A percentile compares a stretch with the other conserved stretches of the same genome.
phyloP scores from a whole-genome alignment of 2,113 vertebrate species.

The Oryctolagus cuniculus region DNA sequence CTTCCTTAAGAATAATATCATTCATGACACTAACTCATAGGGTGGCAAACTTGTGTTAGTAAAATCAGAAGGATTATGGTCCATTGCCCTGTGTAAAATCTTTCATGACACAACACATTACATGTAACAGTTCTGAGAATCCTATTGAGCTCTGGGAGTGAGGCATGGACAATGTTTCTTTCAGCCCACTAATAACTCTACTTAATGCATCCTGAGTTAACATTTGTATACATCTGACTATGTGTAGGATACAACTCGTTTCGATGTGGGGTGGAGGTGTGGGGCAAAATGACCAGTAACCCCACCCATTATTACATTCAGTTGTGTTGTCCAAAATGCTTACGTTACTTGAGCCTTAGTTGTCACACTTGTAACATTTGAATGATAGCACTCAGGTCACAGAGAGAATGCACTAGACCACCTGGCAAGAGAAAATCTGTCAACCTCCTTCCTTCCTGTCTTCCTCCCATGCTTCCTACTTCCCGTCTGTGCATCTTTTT shows the following conservation, averaged over 20 bases:
- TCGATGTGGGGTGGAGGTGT: fast-evolving
- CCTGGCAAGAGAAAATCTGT: too few species aligned
- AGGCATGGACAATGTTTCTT: neutral
- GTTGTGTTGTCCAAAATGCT: neutral
- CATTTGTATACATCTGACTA: too few species aligned
- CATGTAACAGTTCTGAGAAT: neutral
- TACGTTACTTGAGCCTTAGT: neutral
- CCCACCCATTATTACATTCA: neutral
- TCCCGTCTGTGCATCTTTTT: neutral
- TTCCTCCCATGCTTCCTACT: neutral
- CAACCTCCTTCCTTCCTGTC: neutral
- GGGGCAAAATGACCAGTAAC: neutral
- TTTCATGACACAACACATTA: neutral
- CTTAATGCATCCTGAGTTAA: fast-evolving
- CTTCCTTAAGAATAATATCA: neutral
- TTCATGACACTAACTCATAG: neutral
- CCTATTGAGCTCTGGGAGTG: neutral
- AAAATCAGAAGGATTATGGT: neutral
- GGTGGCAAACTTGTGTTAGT: neutral
- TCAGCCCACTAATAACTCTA: too few species aligned
- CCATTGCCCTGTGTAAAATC: neutral
- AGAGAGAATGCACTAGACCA: too few species aligned
- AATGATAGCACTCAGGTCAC: too few species aligned
- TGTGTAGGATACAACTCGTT: too few species aligned
- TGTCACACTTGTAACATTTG: neutral